Evolutionary conservation across 1,140 invertebrate species (phyloP).

Genomic region (Centruroides vittatus): DNA sequence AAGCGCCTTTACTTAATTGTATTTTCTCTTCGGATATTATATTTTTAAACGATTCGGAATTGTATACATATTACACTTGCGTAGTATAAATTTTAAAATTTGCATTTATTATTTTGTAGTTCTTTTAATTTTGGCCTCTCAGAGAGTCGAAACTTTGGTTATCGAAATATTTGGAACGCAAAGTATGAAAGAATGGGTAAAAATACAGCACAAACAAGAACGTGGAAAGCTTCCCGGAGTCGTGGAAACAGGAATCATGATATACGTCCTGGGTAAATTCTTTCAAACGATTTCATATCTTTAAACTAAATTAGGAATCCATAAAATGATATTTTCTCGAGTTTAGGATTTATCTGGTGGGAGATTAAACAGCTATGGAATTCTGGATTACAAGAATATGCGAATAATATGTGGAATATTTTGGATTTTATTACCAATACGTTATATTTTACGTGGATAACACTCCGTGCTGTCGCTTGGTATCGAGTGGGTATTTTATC

Average conservation of each 20-base stretch:
- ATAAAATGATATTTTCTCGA: background rate
- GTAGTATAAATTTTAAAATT: no score
- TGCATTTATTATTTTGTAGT: constrained; percentile 33
- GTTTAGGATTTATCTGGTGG: constrained; percentile 67
- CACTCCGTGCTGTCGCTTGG: constrained; percentile 56
- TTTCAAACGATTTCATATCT: no score
- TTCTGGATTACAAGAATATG: constrained; percentile 74
- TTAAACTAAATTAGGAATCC: no score
- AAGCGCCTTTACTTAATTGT: no score
- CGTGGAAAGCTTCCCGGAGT: constrained; percentile 67
- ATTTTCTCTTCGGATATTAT: no score
- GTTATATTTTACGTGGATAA: constrained; percentile 84
- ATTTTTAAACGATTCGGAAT: no score
- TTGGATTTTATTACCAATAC: constrained; percentile 89
- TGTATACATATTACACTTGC: no score
- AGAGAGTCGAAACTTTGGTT: constrained; percentile 57
- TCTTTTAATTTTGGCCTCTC: constrained; percentile 63
- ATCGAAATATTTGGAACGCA: constrained; percentile 58
- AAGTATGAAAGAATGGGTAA: constrained; percentile 51
- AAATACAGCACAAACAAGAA: constrained; percentile 56
- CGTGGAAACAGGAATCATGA: constrained; percentile 63
- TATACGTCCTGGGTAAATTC: constrained; percentile 60
- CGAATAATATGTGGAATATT: constrained; percentile 91
- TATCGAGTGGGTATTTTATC: constrained; percentile 26
- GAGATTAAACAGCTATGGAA: constrained; percentile 77